Evolutionary conservation across 2,113 vertebrate genomes (phyloP).

Genomic region (Erpornis zantholeuca): DNA sequence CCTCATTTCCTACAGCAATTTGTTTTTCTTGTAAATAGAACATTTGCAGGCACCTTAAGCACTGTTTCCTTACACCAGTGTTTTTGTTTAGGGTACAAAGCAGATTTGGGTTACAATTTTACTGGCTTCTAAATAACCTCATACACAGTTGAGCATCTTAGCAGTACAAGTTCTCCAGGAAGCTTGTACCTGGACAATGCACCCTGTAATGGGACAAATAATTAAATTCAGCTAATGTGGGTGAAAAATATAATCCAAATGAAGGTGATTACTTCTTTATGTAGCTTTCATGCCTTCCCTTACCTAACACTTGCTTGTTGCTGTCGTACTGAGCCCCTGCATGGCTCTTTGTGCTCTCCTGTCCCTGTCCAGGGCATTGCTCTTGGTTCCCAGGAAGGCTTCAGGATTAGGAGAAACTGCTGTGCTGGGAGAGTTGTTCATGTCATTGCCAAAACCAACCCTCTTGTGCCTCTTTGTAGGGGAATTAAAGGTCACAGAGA

Average conservation of each 20-base stretch:
- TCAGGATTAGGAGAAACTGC: neutral
- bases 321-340: neutral
- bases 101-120: neutral
- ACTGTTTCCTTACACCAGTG: neutral
- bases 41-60: neutral
- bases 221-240: neutral
- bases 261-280: neutral
- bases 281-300: neutral
- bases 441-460: neutral
- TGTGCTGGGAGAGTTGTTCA: neutral
- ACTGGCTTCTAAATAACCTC: neutral
- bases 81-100: neutral
- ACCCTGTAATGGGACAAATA: neutral
- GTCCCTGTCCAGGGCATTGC: neutral
- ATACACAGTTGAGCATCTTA: rapidly evolving
- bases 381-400: neutral
- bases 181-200: neutral
- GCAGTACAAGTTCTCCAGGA: neutral
- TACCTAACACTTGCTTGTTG: neutral
- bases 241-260: neutral
- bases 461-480: neutral
- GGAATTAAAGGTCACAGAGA: neutral
- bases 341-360: neutral
- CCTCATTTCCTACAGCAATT: neutral
- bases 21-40: neutral